These are phyloP conservation scores for Marcusenius ussheri DNA, from an alignment of 2,113 vertebrate species.

Conservation along the genomic window DNA sequence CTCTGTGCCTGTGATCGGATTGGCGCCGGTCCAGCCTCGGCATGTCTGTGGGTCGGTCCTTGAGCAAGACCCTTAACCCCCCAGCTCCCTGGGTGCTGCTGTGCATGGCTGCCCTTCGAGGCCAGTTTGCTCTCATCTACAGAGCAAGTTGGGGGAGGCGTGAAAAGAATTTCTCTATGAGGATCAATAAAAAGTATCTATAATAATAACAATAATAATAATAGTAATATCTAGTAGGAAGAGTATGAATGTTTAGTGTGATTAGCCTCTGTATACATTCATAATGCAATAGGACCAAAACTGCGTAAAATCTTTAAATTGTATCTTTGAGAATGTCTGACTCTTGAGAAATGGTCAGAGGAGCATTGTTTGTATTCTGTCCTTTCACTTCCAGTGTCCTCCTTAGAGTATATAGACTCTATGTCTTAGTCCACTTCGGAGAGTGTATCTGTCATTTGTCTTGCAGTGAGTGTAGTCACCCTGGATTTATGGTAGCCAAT, in stretches of 20 bases:
- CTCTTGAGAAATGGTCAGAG: background rate
- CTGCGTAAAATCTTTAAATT: background rate
- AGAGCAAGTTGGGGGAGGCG: no score
- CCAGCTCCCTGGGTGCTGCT: no score
- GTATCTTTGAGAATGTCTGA: background rate
- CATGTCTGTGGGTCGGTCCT: no score
- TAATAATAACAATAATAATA: background rate
- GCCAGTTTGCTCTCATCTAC: no score
- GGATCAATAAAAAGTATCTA: no score
- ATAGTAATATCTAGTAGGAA: background rate
- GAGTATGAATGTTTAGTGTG: background rate
- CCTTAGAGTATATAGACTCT: background rate
- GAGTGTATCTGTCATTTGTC: background rate
- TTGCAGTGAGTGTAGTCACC: background rate
- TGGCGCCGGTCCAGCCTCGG: no score
- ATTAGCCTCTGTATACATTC: background rate
- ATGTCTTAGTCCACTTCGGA: background rate
- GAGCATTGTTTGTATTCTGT: background rate
- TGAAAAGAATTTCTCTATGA: no score
- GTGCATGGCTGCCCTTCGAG: no score
- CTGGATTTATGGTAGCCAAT: background rate
- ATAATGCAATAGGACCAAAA: background rate
- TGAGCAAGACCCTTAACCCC: no score
- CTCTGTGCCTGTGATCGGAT: no score
- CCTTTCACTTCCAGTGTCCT: background rate